phyloP scores from a whole-genome alignment of 2,888 invertebrate genomes.

The Loripinus fragilis region DNA sequence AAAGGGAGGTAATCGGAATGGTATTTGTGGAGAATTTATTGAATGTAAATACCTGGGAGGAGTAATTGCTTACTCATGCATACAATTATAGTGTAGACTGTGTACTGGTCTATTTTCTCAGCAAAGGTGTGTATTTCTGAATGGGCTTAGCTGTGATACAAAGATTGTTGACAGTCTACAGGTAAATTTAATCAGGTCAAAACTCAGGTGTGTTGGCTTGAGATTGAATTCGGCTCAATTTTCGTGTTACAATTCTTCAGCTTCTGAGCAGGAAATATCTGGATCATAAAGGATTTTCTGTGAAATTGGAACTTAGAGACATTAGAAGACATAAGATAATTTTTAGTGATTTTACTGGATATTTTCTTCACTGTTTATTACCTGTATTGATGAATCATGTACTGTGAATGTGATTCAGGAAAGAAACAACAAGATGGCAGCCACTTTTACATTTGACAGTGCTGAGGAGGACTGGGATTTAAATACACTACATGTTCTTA shows the following conservation, averaged over 20 bases:
- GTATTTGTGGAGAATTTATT: not conserved
- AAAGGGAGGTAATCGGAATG: conserved; percentile 17
- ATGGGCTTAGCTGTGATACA: conserved; percentile 22
- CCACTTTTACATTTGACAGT: conserved; percentile 68
- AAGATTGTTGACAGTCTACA: conserved; percentile 52
- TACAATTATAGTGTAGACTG: conserved; percentile 84
- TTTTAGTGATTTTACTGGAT: not conserved
- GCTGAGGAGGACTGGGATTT: conserved; percentile 77
- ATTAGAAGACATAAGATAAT: not conserved
- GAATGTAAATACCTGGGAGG: not conserved
- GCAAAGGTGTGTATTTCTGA: conserved; percentile 24
- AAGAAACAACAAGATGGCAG: conserved; percentile 56
- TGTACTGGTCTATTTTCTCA: conserved; percentile 26
- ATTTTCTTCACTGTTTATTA: conserved; percentile 7
- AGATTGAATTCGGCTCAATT: not conserved
- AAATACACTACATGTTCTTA: conserved; percentile 66
- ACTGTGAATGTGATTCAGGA: conserved; percentile 26
- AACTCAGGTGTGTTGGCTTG: conserved; percentile 40
- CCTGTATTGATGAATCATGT: conserved; percentile 42
- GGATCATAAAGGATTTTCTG: not conserved
- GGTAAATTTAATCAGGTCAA: conserved; percentile 39
- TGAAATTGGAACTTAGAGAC: not conserved
- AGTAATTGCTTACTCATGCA: conserved; percentile 92
- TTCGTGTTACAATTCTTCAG: not conserved
- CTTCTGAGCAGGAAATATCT: not conserved